Conservation (phyloP, 2,113 vertebrate species). For the Syngnathoides biaculeatus region DNA sequence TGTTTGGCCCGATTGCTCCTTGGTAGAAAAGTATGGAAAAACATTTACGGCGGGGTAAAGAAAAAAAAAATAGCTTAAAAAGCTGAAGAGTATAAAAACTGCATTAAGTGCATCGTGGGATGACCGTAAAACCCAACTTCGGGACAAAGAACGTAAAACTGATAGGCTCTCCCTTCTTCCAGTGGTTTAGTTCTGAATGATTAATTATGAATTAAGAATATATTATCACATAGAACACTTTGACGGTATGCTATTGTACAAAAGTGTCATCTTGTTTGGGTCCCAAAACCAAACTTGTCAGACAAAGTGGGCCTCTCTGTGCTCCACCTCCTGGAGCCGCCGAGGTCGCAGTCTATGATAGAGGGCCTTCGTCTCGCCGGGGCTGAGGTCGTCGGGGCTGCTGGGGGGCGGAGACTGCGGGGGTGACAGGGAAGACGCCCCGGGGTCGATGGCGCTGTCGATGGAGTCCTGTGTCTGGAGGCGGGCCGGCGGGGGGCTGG, state of each 20-base stretch:
- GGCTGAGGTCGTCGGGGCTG: conserved; percentile 71
- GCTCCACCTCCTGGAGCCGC: conserved; percentile 84
- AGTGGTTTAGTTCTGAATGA: conserved; percentile 1
- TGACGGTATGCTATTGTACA: conserved; percentile 40
- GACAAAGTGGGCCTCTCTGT: conserved; percentile 92
- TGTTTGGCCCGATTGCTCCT: background rate
- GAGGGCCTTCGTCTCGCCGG: conserved; percentile 70
- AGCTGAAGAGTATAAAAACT: conserved; percentile 9
- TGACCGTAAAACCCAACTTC: conserved; percentile 39
- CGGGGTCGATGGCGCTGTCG: conserved; percentile 66
- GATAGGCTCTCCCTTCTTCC: conserved; percentile 6
- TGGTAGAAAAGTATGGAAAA: background rate
- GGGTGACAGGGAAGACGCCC: conserved; percentile 47
- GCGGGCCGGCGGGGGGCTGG: conserved; percentile 4
- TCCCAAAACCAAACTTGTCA: conserved; percentile 52
- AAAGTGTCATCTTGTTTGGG: conserved; percentile 1
- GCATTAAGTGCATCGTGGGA: conserved; percentile 57
- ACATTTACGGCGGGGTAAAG: background rate
- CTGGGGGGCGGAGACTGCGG: conserved; percentile 58
- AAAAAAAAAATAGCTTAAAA: conserved; percentile 7
- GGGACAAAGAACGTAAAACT: conserved; percentile 16
- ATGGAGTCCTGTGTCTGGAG: conserved; percentile 61
- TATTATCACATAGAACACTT: conserved; percentile 68
- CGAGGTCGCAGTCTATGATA: conserved; percentile 86
- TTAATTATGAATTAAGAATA: conserved; percentile 35